Evolutionary conservation across 2,113 vertebrate species (phyloP).

Genomic region (Eurystomus gularis): DNA sequence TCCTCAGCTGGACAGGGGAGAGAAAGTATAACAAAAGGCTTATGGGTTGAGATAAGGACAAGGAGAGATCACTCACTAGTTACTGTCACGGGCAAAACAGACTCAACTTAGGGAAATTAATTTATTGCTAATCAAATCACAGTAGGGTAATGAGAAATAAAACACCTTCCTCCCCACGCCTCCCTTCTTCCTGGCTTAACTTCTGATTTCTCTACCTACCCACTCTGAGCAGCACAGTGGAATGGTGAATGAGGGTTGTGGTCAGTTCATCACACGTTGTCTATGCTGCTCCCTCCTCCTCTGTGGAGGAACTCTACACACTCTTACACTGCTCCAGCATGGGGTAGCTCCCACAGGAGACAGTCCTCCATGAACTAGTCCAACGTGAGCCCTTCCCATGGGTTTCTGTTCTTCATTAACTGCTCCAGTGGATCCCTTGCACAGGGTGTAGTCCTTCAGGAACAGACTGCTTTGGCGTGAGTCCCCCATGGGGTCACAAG

Average conservation of each 20-base stretch:
- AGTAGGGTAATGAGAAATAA: too few relatives aligned
- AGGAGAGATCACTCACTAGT: neutral
- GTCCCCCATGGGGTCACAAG: neutral
- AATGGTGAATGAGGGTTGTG: neutral
- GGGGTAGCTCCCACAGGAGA: neutral
- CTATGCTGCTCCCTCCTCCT: neutral
- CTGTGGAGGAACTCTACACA: neutral
- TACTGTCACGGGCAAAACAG: neutral
- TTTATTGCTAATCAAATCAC: too few relatives aligned
- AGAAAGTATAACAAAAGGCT: neutral
- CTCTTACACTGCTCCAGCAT: neutral
- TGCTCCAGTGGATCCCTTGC: neutral
- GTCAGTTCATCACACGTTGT: neutral
- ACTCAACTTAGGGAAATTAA: too few relatives aligned
- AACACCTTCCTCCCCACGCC: neutral
- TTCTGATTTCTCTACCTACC: neutral
- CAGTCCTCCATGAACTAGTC: neutral
- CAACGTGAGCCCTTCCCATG: rapidly evolving
- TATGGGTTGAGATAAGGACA: neutral
- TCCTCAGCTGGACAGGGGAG: neutral
- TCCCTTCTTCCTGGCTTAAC: neutral
- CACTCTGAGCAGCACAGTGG: rapidly evolving
- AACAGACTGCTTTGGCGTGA: neutral
- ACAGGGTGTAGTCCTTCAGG: neutral
- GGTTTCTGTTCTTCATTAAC: neutral